A percentile compares a stretch with the other conserved stretches of the same genome.
These are phyloP conservation scores for Crossocerus cetratus DNA, from an alignment of 2,888 invertebrate genomes.

Conservation along the genomic window DNA sequence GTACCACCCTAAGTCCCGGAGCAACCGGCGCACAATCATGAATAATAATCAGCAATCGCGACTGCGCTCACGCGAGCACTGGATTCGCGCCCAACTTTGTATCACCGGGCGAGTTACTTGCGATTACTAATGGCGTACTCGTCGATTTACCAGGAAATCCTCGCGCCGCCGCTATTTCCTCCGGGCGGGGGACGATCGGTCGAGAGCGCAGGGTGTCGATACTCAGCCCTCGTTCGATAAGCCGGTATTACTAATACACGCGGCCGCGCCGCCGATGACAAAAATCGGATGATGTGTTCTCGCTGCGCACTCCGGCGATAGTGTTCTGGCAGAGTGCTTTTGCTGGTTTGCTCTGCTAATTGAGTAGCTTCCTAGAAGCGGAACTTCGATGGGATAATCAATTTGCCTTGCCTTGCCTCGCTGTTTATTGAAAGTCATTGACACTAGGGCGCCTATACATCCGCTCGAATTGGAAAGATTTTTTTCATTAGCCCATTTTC, in stretches of 20 bases:
- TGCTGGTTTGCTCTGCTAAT: neutral
- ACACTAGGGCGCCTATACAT: too few species aligned
- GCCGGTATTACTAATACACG: conserved; percentile 18
- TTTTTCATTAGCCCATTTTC: too few species aligned
- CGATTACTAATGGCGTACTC: conserved; percentile 21
- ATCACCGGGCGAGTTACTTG: neutral
- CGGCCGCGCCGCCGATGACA: neutral
- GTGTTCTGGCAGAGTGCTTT: neutral
- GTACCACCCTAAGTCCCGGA: neutral
- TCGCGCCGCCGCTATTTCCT: conserved; percentile 3
- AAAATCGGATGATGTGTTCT: neutral
- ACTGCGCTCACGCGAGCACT: neutral
- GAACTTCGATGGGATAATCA: neutral
- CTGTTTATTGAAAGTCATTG: too few species aligned
- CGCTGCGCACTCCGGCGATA: neutral
- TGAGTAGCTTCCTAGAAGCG: conserved; percentile 1
- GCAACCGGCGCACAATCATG: neutral
- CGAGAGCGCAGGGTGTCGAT: conserved; percentile 13
- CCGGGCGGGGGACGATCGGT: neutral
- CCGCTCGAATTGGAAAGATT: too few species aligned
- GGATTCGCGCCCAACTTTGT: neutral
- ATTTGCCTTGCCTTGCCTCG: too few species aligned
- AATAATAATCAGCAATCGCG: conserved; percentile 17
- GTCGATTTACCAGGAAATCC: conserved; percentile 20
- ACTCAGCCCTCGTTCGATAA: conserved; percentile 30